Percentiles rank a stretch among this genome's conserved stretches.
phyloP scores from a whole-genome alignment of 2,113 vertebrate genomes.

The Ailuropoda melanoleuca region DNA sequence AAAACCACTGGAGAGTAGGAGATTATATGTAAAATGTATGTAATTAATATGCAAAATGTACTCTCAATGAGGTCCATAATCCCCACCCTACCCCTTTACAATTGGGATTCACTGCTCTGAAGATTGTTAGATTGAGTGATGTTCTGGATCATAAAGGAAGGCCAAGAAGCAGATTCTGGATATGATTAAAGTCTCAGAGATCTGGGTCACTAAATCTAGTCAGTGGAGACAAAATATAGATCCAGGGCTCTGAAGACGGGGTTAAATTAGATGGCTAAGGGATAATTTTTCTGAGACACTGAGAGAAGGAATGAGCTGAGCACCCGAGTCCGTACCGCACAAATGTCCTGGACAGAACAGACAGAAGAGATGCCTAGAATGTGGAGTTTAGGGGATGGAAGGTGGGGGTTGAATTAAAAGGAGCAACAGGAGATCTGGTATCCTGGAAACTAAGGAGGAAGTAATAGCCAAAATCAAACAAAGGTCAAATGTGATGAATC shows the following conservation, averaged over 20 bases:
- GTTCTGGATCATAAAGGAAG: neutral
- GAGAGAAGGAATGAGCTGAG: neutral
- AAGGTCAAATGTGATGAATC: neutral
- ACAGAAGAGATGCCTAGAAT: neutral
- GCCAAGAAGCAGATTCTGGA: too few species aligned
- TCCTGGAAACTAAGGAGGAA: neutral
- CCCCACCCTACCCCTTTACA: too few species aligned
- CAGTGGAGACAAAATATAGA: neutral
- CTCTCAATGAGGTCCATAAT: neutral
- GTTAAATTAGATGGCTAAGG: neutral
- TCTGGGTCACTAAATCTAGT: neutral
- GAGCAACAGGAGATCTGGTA: neutral
- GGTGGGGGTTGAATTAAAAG: neutral
- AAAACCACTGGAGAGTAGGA: neutral
- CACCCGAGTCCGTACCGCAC: neutral
- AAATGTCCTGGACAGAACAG: neutral
- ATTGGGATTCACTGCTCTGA: neutral
- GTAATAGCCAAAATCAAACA: neutral
- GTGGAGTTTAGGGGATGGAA: accelerated
- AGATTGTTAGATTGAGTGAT: neutral
- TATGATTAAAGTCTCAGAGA: neutral
- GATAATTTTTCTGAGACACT: neutral
- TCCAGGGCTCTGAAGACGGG: neutral
- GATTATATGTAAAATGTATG: neutral
- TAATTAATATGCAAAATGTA: neutral